Base-by-base conservation (phyloP, 2,888 invertebrate genomes). In the Catocala nupta region DNA sequence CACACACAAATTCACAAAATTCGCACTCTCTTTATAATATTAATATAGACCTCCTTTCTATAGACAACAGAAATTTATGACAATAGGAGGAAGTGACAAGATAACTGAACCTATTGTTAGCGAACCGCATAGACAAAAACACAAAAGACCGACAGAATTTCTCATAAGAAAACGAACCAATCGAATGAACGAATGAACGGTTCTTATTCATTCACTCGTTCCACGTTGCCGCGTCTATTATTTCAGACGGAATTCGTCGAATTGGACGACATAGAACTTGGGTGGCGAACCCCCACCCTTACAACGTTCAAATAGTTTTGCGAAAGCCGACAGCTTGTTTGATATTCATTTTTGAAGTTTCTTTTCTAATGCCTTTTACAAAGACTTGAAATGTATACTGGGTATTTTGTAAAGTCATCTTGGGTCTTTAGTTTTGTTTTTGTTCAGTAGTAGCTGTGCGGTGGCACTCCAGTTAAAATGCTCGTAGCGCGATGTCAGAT, bases 191-290 rank as follows among this genome's bases (percentile, higher is more conserved):
- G 13, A 54, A 75, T 62, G 53, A 65, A 76, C 16, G 61, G 65
- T 73, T 51, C 51, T 61, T 50, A 60, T 64, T 75, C 59, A 72
- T 60, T 73, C 65, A 55, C 8, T 57, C 57, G 49, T 60, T 63
- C 47, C 49, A 45, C 42, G 25, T 65, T 47, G 49, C 54, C 39
- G 36, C n/a, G 5, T 58, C 62, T 48, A 63, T 73, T 75, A 75
- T 60, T 63, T 60, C 13, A 43, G n/a, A 10, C 53, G 8, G 59
- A 69, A 56, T 63, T 65, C 58, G 25, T 12, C 7, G 45, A 5
- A 2, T 8, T 54, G 36, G 62, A 59, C 12, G 54, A 52, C 51
- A 71, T 55, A 16, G 51, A 57, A 48, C 54, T 25, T 16, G 43
- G 12, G 45, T 5, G 13, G 45, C 7, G 5, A 7, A 5, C 45